Base-by-base conservation (phyloP, 2,888 invertebrate species). In the Eupithecia subumbrata region DNA sequence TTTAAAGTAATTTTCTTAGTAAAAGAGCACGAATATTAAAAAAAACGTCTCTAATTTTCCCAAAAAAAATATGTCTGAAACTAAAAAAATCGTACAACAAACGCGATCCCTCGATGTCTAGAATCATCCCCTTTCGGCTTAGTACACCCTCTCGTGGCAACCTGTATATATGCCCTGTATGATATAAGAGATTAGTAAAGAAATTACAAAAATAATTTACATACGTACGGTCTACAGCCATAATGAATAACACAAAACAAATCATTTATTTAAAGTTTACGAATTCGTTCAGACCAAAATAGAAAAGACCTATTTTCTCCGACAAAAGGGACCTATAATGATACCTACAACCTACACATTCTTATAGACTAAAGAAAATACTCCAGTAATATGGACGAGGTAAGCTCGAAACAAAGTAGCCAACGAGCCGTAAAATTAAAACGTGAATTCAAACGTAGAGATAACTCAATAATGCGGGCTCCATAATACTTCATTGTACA, bases 381-480 rank as follows among this genome's bases (percentile, higher is more conserved):
- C 25, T 60, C 25, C 22, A 68, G 68, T 5, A 40, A 43, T 16
- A 22, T 5, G 43, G 25, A 45, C 16, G 18, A 70, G 30, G 30
- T 45, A 45, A 43, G 18, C 30, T 43, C 9, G 14, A 56, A 30
- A 63, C 76, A 76, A 71, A 76, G 56, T 45, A 64, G 22, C 5
- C 71, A 73, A 8, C 73, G 45, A 71, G 25, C n/a, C 73, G 71
- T 67, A 43, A 73, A 76, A 76, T 76, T 74, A 74, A 76, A 76
- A 76, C 64, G 71, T 56, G 66, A 71, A 71, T 68, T 74, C 63
- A 63, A 70, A 71, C 48, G 70, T 67, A 60, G 48, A 74, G 71
- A 76, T 74, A 76, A 76, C 63, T 69, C 56, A 69, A 74, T 76
- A 69, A 74, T 76, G 69, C 71, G 64, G 74, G 74, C 56, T 74